Evolutionary conservation across 92 coral and sea anemone species (phyloP), one percentile per base, ranked within the genome.

Genomic region (Phenganax marumi): DNA sequence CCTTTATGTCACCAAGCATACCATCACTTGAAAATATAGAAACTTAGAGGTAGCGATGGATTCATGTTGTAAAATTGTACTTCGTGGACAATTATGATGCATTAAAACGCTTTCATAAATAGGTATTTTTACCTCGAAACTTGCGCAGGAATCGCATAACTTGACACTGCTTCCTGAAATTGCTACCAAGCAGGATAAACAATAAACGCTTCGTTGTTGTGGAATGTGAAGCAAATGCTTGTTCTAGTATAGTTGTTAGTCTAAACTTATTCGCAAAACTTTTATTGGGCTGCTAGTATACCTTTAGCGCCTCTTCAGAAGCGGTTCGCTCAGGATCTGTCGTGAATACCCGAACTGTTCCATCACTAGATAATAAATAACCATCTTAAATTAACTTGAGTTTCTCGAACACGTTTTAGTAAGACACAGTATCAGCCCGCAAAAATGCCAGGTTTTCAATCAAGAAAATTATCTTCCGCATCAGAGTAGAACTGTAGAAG

Each of bases 111-210:
- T 68, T 9, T 52, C 0, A 3, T n/a, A 47, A 7, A n/a, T 63
- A 33, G 43, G 43, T 33, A 33, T 5, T 43, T 24, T 13, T 76
- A 96, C 99, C 98, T 96, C 54, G 97, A 87, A 14, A 87, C 93
- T 75, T 90, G 95, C 7, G 97, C 99, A 48, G 99, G 99, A 33
- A 96, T 93, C 51, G 92, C 97, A 12, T 96, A 97, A 76, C 97
- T 93, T 22, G 97, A 97, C 79, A 96, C 97, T 83, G 92, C 99
- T 81, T 93, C 91, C 65, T 96, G 91, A 88, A 96, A 96, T 64
- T 83, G 88, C 99, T 92, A 22, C 8, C 8, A 69, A 73, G 48
- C 39, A 55, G 76, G n/a, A 49, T 58, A 58, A 58, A 18, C 65
- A 70, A 84, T 51, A 26, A 26, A 64, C 57, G 49, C 0, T 43